Base-by-base conservation (phyloP, 2,797 vertebrate species). In the Helarctos malayanus region DNA sequence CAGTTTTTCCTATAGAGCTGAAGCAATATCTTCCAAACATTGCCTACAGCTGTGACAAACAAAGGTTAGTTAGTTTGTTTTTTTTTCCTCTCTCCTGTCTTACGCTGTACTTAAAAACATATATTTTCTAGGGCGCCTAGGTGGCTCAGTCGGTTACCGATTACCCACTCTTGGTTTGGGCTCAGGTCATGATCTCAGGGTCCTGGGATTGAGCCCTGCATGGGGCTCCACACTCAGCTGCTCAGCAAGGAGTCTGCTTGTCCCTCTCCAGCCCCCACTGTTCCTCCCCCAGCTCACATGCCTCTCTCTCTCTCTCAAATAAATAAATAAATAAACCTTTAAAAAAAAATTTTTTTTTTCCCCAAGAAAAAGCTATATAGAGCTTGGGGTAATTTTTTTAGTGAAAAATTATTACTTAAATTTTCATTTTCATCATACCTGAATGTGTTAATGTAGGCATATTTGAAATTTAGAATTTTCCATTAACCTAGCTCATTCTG, bases 21-120 rank as follows among this genome's bases (percentile, higher is more conserved):
- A 99, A 98, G 82, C 99, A 99, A 19, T 99, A 99, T 98, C 99
- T 99, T 91, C 99, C 99, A 3, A 99, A 99, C 90, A 98, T 99
- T 54, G 98, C 99, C 97, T 99, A 99, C 98, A 99, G 99, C 94
- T 98, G 97, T 29, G 98, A 99, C 7, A 59, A 79, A 57, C 98
- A 98, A 49, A 99, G 99, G 99, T 99, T 59, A 96, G 99, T 76
- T 41, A 0, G 5, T 41, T 41, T 41, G 4, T 63, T 32, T 63
- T 65, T 65, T 89, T 54, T 87, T 69, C 27, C 5, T 78, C 2
- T 89, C 35, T 27, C 65, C 45, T 91, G 1, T 69, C 41, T 94
- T 65, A 54, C 23, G 19, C 35, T 91, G 13, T 63, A 82, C 73
- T 86, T 89, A 19, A 86, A 75, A 76, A 45, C 47, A 21, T 52